phyloP scores from a whole-genome alignment of 1,140 invertebrate genomes.

The Calliphora vicina region DNA sequence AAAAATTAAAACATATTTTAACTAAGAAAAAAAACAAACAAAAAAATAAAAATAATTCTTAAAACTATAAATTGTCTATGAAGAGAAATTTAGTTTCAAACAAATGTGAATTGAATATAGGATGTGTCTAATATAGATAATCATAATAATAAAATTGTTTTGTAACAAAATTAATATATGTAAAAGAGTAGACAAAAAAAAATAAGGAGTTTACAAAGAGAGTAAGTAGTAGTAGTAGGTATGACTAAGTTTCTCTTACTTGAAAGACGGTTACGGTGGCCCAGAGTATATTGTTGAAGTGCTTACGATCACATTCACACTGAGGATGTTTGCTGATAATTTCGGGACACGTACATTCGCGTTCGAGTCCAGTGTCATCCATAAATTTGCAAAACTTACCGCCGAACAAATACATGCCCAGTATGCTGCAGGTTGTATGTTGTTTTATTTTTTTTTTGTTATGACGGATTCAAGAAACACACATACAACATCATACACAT shows the following conservation, averaged over 20 bases:
- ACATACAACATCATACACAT: not conserved
- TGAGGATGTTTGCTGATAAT: conserved; percentile 83
- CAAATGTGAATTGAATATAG: too few relatives aligned
- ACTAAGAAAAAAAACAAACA: too few relatives aligned
- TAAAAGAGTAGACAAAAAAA: too few relatives aligned
- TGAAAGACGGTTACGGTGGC: conserved; percentile 96
- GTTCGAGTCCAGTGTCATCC: conserved; percentile 84
- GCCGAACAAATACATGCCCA: conserved; percentile 98
- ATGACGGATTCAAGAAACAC: not conserved
- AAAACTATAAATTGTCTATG: too few relatives aligned
- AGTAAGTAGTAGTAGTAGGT: too few relatives aligned
- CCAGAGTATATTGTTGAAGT: conserved; percentile 97
- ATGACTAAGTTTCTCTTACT: conserved; percentile 71
- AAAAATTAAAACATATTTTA: too few relatives aligned
- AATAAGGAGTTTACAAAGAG: too few relatives aligned
- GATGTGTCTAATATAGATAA: too few relatives aligned
- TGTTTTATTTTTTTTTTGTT: conserved; percentile 10
- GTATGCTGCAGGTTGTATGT: conserved; percentile 76
- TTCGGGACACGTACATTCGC: conserved; percentile 90
- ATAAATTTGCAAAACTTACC: conserved; percentile 98
- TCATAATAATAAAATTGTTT: too few relatives aligned
- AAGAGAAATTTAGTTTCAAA: too few relatives aligned
- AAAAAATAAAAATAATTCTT: too few relatives aligned
- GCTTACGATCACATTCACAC: conserved; percentile 95
- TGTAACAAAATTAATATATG: too few relatives aligned